Conservation (phyloP, 1,140 invertebrate species). For the Bicyclus anynana region DNA sequence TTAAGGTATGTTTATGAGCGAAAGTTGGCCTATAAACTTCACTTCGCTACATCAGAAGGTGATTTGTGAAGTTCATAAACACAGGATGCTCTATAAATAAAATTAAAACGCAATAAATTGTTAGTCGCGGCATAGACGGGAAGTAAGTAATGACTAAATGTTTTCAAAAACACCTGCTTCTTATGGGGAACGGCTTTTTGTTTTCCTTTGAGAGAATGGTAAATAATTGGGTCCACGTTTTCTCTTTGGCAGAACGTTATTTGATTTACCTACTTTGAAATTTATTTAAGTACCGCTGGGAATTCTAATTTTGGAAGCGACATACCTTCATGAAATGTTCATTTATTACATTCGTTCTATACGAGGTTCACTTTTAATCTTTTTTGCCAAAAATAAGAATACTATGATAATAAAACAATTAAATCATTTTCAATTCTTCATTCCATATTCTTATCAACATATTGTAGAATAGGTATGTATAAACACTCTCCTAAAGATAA, state of each 20-base stretch:
- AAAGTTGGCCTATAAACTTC: slow-evolving; percentile 14
- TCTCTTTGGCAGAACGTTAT: background rate
- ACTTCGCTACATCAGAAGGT: slow-evolving; percentile 10
- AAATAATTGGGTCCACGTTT: background rate
- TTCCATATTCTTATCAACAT: no score
- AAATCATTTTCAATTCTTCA: no score
- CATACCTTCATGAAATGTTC: no score
- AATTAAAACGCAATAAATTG: slow-evolving; percentile 26
- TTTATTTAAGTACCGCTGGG: background rate
- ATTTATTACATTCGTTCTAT: no score
- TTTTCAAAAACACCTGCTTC: slow-evolving; percentile 25
- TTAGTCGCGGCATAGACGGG: background rate
- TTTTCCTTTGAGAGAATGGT: background rate
- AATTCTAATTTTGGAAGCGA: background rate
- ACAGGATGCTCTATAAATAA: slow-evolving; percentile 22
- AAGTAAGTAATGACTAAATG: slow-evolving; percentile 19
- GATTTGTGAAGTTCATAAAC: slow-evolving; percentile 21
- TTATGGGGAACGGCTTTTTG: slow-evolving; percentile 8
- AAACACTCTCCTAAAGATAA: no score
- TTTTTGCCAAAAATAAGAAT: no score
- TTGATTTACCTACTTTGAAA: background rate
- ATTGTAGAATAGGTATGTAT: no score
- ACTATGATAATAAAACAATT: no score
- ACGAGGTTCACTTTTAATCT: no score
- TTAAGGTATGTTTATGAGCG: slow-evolving; percentile 2